phyloP scores from a whole-genome alignment of 2,888 invertebrate species.

The Tipula confusa region DNA sequence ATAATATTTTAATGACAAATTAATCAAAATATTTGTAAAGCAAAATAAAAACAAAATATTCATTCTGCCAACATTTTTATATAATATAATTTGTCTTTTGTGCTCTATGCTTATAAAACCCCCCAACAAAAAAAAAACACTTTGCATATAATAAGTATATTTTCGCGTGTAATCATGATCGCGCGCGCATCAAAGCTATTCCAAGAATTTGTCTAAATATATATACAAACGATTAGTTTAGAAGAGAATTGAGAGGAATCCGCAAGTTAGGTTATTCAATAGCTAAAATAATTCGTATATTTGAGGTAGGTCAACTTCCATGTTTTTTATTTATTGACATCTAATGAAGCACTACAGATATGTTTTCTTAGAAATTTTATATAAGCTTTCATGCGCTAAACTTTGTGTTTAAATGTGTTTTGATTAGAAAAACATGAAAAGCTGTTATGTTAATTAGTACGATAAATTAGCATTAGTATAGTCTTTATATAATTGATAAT shows the following conservation, averaged over 20 bases:
- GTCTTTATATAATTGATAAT: neutral
- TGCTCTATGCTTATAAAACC: too few species aligned
- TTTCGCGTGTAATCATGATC: neutral
- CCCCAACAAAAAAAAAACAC: neutral
- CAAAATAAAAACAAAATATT: neutral
- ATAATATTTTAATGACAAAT: neutral
- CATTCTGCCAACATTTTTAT: neutral
- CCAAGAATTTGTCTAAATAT: neutral
- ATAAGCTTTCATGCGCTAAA: neutral
- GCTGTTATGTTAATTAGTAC: neutral
- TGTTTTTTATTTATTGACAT: neutral
- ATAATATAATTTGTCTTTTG: neutral
- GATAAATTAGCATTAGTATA: neutral
- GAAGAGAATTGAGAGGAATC: too few species aligned
- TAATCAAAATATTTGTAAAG: neutral
- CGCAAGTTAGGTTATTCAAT: too few species aligned
- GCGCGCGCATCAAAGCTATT: neutral
- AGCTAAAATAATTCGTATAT: neutral
- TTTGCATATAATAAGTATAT: neutral
- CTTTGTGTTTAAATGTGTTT: neutral
- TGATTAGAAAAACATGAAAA: neutral
- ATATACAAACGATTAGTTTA: too few species aligned
- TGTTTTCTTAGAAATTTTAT: neutral
- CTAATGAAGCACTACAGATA: neutral
- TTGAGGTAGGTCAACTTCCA: neutral